Evolutionary conservation across 2,888 invertebrate genomes (phyloP).

Genomic region (Cylindroiulus punctatus): DNA sequence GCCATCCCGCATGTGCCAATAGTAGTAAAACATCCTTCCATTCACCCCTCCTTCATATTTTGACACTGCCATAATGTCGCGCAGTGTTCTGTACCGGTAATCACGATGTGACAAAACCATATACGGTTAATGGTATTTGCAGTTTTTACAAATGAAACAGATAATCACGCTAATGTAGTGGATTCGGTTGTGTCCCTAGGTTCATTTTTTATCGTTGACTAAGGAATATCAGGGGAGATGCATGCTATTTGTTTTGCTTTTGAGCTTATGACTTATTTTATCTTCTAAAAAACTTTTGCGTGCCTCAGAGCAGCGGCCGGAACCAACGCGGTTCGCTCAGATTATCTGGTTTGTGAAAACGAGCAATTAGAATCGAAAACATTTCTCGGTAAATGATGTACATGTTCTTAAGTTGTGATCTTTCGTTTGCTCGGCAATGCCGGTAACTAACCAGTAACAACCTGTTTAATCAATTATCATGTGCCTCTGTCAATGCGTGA

Average conservation of each 20-base stretch:
- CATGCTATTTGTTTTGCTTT: background rate
- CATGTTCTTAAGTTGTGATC: conserved; percentile 22
- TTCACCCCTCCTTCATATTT: background rate
- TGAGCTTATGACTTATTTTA: background rate
- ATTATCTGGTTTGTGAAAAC: background rate
- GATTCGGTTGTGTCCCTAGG: background rate
- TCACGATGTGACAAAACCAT: conserved; percentile 26
- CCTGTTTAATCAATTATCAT: background rate
- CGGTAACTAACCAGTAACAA: background rate
- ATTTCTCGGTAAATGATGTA: background rate
- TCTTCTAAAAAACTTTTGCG: background rate
- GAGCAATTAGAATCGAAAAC: background rate
- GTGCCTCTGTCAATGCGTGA: conserved; percentile 7
- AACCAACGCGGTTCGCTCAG: background rate
- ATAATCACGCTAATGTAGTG: background rate
- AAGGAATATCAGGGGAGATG: background rate
- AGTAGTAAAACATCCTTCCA: background rate
- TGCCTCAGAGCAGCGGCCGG: background rate
- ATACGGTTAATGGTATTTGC: conserved; percentile 4
- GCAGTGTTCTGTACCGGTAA: conserved; percentile 23
- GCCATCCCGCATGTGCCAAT: background rate
- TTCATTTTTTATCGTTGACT: background rate
- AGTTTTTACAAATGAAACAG: conserved; percentile 6
- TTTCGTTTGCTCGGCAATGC: background rate
- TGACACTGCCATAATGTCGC: background rate